Percentiles rank a stretch among this genome's conserved stretches.
phyloP scores from a whole-genome alignment of 2,888 invertebrate genomes.

The Emmelina monodactyla region DNA sequence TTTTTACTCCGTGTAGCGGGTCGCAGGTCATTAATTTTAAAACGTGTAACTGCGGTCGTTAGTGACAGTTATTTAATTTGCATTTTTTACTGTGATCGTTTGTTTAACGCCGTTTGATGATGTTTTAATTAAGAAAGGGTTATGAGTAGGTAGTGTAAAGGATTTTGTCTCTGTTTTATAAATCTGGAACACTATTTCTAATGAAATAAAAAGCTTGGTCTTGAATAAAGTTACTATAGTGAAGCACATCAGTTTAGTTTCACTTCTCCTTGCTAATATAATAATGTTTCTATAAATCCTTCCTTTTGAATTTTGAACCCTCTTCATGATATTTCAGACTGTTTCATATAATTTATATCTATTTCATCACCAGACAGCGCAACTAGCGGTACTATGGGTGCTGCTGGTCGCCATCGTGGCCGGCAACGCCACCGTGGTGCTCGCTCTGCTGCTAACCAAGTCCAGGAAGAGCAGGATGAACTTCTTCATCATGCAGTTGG shows the following conservation, averaged over 20 bases:
- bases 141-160: too few relatives aligned
- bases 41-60: not conserved
- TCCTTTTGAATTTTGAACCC: too few relatives aligned
- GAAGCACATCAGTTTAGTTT: too few relatives aligned
- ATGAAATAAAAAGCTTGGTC: too few relatives aligned
- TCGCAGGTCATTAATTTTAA: not conserved
- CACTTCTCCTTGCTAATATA: too few relatives aligned
- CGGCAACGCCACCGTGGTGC: slow-evolving; percentile 86
- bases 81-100: not conserved
- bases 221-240: too few relatives aligned
- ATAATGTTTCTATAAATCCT: too few relatives aligned
- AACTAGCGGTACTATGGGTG: slow-evolving; percentile 85
- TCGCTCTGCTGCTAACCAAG: slow-evolving; percentile 82
- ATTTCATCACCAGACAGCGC: slow-evolving; percentile 81
- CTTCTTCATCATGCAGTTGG: slow-evolving; percentile 93
- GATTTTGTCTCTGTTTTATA: too few relatives aligned
- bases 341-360: too few relatives aligned
- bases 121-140: too few relatives aligned
- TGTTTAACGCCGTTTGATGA: not conserved
- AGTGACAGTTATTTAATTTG: not conserved
- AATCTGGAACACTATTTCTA: too few relatives aligned
- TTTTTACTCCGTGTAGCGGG: not conserved
- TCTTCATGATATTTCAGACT: too few relatives aligned
- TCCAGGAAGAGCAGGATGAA: slow-evolving; percentile 92
- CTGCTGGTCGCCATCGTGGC: slow-evolving; percentile 85